Conservation (phyloP, 2,797 vertebrate species). For the Pelochelys cantorii region DNA sequence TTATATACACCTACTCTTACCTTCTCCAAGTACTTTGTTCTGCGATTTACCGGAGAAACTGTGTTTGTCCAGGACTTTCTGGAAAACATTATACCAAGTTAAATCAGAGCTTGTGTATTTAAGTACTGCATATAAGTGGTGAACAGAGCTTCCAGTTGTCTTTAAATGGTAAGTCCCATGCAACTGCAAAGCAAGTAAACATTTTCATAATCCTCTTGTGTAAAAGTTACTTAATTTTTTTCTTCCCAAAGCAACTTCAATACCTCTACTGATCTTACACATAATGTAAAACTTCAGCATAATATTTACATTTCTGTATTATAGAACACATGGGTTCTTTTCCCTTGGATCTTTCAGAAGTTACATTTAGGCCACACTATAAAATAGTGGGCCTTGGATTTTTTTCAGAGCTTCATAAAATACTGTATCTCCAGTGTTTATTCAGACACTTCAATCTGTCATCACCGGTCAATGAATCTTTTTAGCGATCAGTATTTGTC, state of each 20-base stretch:
- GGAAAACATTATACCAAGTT: not conserved
- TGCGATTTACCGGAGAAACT: not conserved
- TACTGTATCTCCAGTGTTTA: not conserved
- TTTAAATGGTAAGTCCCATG: not conserved
- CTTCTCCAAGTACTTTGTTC: not conserved
- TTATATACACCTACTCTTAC: not conserved
- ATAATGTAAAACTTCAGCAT: too few relatives aligned
- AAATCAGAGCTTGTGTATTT: not conserved
- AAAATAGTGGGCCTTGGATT: not conserved
- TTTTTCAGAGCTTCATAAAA: not conserved
- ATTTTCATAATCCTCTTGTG: not conserved
- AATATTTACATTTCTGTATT: not conserved
- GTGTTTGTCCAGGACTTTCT: not conserved
- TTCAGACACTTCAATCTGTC: not conserved
- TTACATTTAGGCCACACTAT: not conserved
- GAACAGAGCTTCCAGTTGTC: too few relatives aligned
- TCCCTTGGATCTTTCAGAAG: not conserved
- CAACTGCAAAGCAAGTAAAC: not conserved
- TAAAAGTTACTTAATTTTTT: not conserved
- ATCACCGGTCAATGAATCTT: not conserved
- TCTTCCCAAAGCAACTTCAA: not conserved
- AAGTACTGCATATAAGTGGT: not conserved
- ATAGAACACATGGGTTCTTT: not conserved
- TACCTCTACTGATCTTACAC: not conserved
- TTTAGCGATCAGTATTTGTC: not conserved